Conservation (phyloP, 2,113 vertebrate genomes). For the Urocolius indicus region DNA sequence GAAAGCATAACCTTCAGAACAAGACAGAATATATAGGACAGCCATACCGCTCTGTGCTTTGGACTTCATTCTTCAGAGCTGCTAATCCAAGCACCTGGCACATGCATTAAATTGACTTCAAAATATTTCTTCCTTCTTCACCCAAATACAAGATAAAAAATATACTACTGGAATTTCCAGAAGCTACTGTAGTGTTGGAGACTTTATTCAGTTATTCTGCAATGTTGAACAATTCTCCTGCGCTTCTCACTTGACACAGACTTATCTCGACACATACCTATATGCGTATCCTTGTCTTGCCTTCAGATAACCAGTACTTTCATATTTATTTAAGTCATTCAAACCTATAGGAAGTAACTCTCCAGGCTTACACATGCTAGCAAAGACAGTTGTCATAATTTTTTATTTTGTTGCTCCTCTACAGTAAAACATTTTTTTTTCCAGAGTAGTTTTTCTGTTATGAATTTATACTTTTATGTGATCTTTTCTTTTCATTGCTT, state of each 20-base stretch:
- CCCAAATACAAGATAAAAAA: conserved; percentile 47
- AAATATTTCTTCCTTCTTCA: conserved; percentile 50
- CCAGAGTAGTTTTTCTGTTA: neutral
- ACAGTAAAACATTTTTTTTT: conserved; percentile 1
- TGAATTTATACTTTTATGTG: neutral
- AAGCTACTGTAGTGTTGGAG: conserved; percentile 31
- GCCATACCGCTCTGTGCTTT: neutral
- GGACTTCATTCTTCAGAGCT: conserved; percentile 42
- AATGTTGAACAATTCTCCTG: conserved; percentile 68
- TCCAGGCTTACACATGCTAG: neutral
- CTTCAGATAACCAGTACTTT: conserved; percentile 71
- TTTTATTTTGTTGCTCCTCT: neutral
- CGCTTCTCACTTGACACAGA: conserved; percentile 57
- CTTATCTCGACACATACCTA: conserved; percentile 59
- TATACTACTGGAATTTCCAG: conserved; percentile 45
- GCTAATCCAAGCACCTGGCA: conserved; percentile 57
- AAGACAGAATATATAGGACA: conserved; percentile 43
- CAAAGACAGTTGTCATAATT: conserved; percentile 36
- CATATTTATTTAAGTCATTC: conserved; percentile 71
- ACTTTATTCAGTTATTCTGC: conserved; percentile 69
- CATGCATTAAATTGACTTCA: conserved; percentile 59
- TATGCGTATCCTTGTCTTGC: conserved; percentile 60
- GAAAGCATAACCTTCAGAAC: conserved; percentile 27
- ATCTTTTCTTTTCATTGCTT: neutral
- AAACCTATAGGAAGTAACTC: conserved; percentile 49